These are phyloP conservation scores for Cromileptes altivelis DNA, from an alignment of 2,113 vertebrate species.

Conservation along the genomic window DNA sequence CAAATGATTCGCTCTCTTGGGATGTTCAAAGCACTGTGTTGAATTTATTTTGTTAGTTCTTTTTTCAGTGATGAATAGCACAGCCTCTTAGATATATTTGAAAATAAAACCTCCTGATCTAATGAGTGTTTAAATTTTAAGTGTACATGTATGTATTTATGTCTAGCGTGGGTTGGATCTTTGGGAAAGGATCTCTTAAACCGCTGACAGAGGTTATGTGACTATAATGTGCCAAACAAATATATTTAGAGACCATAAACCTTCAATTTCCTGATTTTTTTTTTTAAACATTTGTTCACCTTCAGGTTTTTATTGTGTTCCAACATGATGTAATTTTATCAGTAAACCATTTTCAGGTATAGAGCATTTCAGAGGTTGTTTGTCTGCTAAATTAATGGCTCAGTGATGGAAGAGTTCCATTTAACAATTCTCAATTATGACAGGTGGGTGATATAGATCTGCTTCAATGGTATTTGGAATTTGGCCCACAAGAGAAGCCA, in stretches of 20 bases:
- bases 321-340: neutral
- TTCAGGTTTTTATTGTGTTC: neutral
- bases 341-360: neutral
- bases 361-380: neutral
- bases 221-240: neutral
- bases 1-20: constrained; percentile 33
- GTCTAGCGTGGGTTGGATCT: neutral
- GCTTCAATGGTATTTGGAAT: neutral
- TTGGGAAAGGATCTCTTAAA: neutral
- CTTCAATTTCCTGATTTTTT: neutral
- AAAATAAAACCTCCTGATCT: constrained; percentile 18
- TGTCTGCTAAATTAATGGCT: neutral
- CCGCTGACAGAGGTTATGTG: neutral
- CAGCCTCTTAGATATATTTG: neutral
- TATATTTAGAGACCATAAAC: neutral
- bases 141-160: neutral
- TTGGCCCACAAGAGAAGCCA: neutral
- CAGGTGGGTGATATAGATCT: neutral
- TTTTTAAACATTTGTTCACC: neutral
- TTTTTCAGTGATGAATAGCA: neutral
- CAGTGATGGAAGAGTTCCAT: neutral
- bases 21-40: constrained; percentile 26
- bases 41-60: constrained; percentile 16
- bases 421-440: neutral
- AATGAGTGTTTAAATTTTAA: neutral